Evolutionary conservation across 2,113 vertebrate genomes (phyloP), one percentile per base, ranked within the genome.

Genomic region (Uropsilus gracilis): DNA sequence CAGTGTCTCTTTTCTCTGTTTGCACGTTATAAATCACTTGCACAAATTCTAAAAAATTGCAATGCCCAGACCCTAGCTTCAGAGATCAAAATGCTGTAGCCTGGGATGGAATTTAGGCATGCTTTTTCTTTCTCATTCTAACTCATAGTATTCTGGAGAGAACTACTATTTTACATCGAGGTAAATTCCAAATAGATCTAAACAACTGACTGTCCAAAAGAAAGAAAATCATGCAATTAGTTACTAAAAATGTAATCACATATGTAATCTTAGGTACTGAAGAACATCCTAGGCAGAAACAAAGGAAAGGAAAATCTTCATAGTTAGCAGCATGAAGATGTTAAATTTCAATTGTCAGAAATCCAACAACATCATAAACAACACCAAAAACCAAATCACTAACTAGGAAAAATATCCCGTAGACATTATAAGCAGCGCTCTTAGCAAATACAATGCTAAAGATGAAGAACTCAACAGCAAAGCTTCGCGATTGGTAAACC

Each of bases 241-340:
- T 80, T 24, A 96, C 48, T 77, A 84, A 95, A 89, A 88, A 57
- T n/a, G 44, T 22, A 89, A 76, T 64, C 50, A 34, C 46, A 50
- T 30, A 44, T 42, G 18, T 39, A 80, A 81, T 88, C 30, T 48
- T 44, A 26, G n/a, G 32, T 53, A n/a, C 12, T 80, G 44, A 63
- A 80, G 69, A 83, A 75, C 12, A 72, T 17, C 50, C 73, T 39
- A 66, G 48, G 16, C 30, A 78, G 71, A 80, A 90, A 94, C 6
- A 53, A 53, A 50, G 48, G 16, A 50, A 50, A 85, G 50, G 32
- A 91, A 87, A 90, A 80, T 48, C 63, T 17, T 66, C 44, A 55
- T 18, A 61, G 42, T 76, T 85, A 68, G 46, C 16, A 28, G 63
- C 3, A 72, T 44, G 37, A 76, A 90, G 90, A 68, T 24, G 46